Conservation (phyloP, 1,140 invertebrate genomes). For the Oncopodura yosiiana region DNA sequence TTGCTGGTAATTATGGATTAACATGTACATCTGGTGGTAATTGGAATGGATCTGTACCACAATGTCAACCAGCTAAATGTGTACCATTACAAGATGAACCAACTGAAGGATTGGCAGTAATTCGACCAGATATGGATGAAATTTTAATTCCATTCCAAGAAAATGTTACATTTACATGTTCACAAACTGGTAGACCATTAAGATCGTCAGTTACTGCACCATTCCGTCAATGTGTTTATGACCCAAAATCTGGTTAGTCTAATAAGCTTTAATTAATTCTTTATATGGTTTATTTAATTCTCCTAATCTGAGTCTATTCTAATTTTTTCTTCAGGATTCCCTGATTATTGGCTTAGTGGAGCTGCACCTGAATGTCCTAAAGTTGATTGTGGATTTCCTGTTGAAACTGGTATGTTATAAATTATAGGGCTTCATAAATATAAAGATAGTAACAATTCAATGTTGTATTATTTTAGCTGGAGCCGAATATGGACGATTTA, state of each 20-base stretch:
- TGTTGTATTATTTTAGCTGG: too few relatives aligned
- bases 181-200: conserved; percentile 61
- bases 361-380: conserved; percentile 71
- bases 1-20: conserved; percentile 70
- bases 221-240: conserved; percentile 90
- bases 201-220: conserved; percentile 65
- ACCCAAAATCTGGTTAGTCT: conserved; percentile 80
- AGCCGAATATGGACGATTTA: conserved; percentile 76
- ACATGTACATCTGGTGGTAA: conserved; percentile 78
- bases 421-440: too few relatives aligned
- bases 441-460: too few relatives aligned
- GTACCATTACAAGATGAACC: conserved; percentile 80
- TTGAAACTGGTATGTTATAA: too few relatives aligned
- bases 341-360: conserved; percentile 47
- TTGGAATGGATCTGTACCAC: conserved; percentile 88
- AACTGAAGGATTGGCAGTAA: conserved; percentile 67
- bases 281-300: conserved; percentile 13
- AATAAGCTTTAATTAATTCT: conserved; percentile 39
- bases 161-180: conserved; percentile 77
- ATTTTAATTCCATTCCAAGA: conserved; percentile 76
- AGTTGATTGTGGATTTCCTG: conserved; percentile 74
- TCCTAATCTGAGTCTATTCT: background rate
- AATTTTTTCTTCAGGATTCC: conserved; percentile 19
- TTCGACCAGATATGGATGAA: conserved; percentile 62
- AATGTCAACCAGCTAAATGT: conserved; percentile 66